Conservation (phyloP, 2,797 vertebrate genomes). For the Florisuga fusca region DNA sequence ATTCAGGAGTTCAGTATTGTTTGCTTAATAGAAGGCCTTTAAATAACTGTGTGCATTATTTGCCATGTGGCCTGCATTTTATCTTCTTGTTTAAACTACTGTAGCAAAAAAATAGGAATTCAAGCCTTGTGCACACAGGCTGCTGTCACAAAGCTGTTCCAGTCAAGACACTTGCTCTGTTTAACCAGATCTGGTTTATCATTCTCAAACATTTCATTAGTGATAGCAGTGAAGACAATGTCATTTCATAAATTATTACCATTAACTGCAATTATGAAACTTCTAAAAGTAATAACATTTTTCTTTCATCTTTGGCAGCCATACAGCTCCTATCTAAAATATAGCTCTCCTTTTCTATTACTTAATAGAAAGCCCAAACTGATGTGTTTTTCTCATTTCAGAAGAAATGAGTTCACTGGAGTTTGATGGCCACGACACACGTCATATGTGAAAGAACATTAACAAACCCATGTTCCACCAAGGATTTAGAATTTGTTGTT, state of each 20-base stretch:
- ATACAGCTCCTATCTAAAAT: neutral
- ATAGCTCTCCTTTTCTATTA: neutral
- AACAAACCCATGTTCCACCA: constrained; percentile 9
- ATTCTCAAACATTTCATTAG: constrained; percentile 58
- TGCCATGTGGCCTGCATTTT: constrained; percentile 10
- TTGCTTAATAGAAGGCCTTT: constrained; percentile 29
- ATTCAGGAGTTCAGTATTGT: neutral
- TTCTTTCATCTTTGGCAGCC: constrained; percentile 45
- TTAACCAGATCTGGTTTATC: constrained; percentile 46
- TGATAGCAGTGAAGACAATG: constrained; percentile 3
- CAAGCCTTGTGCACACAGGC: neutral
- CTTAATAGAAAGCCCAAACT: neutral
- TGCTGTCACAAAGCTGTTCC: constrained; percentile 22
- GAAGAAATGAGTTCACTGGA: constrained; percentile 19
- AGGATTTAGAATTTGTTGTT: constrained; percentile 27
- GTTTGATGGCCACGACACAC: constrained; percentile 3
- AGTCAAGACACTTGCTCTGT: neutral
- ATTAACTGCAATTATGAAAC: constrained; percentile 66
- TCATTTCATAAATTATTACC: constrained; percentile 48
- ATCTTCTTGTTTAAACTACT: neutral
- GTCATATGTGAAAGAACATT: constrained; percentile 46
- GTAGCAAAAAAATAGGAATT: neutral
- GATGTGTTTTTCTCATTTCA: constrained; percentile 55
- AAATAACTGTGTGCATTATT: constrained; percentile 1
- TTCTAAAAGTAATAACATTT: constrained; percentile 57